Percentiles rank a stretch among this genome's conserved stretches.
These are phyloP conservation scores for Condylostylus longicornis DNA, from an alignment of 1,140 invertebrate species.

Conservation along the genomic window DNA sequence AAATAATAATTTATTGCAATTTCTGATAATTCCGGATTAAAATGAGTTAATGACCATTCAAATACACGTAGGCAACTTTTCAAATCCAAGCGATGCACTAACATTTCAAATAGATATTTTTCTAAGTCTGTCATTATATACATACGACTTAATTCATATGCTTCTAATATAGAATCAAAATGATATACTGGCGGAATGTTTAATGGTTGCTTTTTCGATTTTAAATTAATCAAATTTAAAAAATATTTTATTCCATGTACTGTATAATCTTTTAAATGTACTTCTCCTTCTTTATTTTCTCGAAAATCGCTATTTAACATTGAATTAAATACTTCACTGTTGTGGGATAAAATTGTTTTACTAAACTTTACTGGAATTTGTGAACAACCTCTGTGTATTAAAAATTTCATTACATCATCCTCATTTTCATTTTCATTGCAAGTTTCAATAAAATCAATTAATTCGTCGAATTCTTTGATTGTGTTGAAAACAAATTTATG, in stretches of 20 bases:
- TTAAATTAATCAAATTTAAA: constrained; percentile 21
- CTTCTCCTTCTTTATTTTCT: constrained; percentile 25
- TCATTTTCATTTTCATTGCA: constrained; percentile 9
- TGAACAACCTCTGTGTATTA: constrained; percentile 10
- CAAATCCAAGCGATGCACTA: constrained; percentile 20
- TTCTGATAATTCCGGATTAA: constrained; percentile 25
- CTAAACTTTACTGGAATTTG: constrained; percentile 20
- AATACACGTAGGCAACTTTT: constrained; percentile 21
- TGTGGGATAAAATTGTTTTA: constrained; percentile 23
- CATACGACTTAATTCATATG: constrained; percentile 27
- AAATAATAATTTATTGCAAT: constrained; percentile 28
- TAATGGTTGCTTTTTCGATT: constrained; percentile 5
- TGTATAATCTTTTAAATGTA: constrained; percentile 21
- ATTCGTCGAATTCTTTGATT: constrained; percentile 5
- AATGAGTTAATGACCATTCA: constrained; percentile 28
- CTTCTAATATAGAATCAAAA: constrained; percentile 23
- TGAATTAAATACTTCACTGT: constrained; percentile 29
- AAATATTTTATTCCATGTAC: constrained; percentile 24
- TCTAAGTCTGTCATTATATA: constrained; percentile 29
- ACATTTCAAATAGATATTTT: constrained; percentile 14
- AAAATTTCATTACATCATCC: constrained; percentile 24
- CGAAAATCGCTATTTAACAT: constrained; percentile 29
- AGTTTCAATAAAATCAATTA: constrained; percentile 3
- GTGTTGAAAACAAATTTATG: constrained; percentile 6
- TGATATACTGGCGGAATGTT: constrained; percentile 14